Conservation (phyloP, 2,797 vertebrate species). For the Hipposideros larvatus region DNA sequence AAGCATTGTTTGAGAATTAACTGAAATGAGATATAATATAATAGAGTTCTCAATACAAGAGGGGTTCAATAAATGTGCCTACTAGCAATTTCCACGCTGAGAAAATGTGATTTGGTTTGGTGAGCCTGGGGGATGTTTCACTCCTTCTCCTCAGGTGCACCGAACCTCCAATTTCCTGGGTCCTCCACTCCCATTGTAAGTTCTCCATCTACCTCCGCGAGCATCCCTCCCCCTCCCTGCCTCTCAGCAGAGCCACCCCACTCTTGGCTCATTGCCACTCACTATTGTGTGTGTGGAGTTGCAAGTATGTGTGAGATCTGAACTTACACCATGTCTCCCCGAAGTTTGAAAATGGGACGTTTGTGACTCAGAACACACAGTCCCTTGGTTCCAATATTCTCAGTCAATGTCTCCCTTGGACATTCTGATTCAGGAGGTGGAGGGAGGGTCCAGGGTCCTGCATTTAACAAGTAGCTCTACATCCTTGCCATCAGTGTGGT, state of each 20-base stretch:
- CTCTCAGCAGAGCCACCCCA: not conserved
- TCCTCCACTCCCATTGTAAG: not conserved
- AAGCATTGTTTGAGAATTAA: not conserved
- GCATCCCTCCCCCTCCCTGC: not conserved
- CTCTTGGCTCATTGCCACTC: not conserved
- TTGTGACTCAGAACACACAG: not conserved
- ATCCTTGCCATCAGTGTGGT: not conserved
- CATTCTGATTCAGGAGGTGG: not conserved
- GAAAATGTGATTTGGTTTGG: not conserved
- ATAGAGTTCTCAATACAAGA: not conserved
- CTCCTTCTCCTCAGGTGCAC: not conserved
- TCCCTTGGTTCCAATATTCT: not conserved
- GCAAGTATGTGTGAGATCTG: not conserved
- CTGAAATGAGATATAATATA: not conserved
- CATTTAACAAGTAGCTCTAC: not conserved
- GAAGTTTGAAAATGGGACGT: not conserved
- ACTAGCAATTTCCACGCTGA: not conserved
- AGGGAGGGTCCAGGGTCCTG: not conserved
- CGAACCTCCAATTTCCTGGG: not conserved
- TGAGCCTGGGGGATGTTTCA: not conserved
- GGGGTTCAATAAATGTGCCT: not conserved
- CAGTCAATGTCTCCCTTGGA: not conserved
- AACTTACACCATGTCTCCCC: not conserved
- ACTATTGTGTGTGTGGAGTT: not conserved
- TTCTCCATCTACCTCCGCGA: not conserved